Conservation (phyloP, 2,797 vertebrate species). For the Thaleichthys pacificus region DNA sequence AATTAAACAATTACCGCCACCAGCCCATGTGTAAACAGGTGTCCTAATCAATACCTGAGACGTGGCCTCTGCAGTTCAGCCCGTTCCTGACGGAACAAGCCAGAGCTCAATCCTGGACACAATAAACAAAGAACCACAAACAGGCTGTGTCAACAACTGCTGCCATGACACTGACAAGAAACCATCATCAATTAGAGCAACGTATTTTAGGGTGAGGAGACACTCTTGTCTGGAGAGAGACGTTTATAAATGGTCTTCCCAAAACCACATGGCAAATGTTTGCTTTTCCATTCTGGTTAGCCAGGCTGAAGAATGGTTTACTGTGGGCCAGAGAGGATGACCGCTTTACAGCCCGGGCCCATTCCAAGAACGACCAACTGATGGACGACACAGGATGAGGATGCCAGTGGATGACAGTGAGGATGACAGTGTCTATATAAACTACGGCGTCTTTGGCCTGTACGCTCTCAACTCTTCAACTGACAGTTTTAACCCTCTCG, state of each 20-base stretch:
- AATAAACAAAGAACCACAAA: constrained; percentile 34
- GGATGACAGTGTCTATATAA: background rate
- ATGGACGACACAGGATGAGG: background rate
- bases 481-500: background rate
- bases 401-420: background rate
- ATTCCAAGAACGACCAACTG: constrained; percentile 20
- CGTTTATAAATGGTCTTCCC: constrained; percentile 42
- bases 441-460: no score
- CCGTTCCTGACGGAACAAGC: constrained; percentile 14
- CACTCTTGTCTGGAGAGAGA: constrained; percentile 17
- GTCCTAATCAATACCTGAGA: constrained; percentile 16
- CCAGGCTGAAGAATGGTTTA: constrained; percentile 39
- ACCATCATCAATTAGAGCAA: constrained; percentile 31
- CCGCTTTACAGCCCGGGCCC: constrained; percentile 15
- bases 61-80: background rate
- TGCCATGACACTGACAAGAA: constrained; percentile 39
- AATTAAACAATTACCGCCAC: background rate
- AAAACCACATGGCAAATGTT: constrained; percentile 43
- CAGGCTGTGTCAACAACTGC: constrained; percentile 36
- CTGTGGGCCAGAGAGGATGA: constrained; percentile 36
- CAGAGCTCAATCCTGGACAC: constrained; percentile 9
- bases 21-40: background rate
- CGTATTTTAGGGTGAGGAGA: constrained; percentile 29
- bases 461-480: no score
- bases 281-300: constrained; percentile 56